phyloP scores from a whole-genome alignment of 2,797 vertebrate species.

The Urophycis tenuis region DNA sequence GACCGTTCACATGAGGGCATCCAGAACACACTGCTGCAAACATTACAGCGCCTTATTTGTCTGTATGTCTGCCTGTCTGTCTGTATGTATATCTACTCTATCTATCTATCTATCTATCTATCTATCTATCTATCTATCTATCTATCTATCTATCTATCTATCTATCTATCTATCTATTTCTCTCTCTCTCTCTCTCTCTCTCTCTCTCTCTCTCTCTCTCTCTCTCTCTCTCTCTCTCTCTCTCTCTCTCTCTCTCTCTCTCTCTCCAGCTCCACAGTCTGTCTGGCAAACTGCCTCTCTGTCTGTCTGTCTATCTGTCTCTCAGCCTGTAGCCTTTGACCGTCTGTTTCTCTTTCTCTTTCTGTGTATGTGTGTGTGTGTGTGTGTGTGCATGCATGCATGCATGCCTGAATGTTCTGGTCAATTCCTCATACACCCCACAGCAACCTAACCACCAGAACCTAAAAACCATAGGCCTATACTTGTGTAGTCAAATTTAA shows the following conservation, averaged over 20 bases:
- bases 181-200: neutral
- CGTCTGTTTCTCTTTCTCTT: no score
- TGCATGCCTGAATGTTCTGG: conserved; percentile 37
- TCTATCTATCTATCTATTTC: neutral
- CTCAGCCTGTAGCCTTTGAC: neutral
- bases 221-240: neutral
- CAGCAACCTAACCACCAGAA: neutral
- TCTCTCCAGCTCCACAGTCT: neutral
- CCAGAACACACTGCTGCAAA: neutral
- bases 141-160: neutral
- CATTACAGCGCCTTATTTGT: neutral
- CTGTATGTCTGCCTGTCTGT: neutral
- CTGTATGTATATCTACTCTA: neutral
- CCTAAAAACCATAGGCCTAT: neutral
- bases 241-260: neutral
- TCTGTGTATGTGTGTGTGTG: neutral
- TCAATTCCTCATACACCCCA: conserved; percentile 12
- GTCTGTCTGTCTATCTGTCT: neutral
- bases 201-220: neutral
- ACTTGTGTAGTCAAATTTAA: neutral
- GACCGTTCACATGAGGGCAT: neutral
- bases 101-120: neutral
- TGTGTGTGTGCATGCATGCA: conserved; percentile 17
- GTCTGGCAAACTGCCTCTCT: neutral
- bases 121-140: neutral